Evolutionary conservation across 2,113 vertebrate species (phyloP).

Genomic region (Chrysochloris asiatica): DNA sequence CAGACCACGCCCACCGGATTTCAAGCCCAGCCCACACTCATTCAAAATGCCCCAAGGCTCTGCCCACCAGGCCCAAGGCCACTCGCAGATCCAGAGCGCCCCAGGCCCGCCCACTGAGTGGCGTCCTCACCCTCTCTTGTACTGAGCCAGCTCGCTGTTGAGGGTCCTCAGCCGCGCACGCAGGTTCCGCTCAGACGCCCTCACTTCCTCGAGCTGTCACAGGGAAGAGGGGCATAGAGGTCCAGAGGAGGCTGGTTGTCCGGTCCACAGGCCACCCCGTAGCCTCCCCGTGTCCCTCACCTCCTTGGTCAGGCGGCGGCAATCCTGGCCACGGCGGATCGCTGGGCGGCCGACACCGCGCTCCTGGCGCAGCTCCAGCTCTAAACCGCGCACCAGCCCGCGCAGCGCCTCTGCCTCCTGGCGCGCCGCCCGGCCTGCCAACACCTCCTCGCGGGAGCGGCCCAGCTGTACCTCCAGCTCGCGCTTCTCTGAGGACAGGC

Average conservation of each 20-base stretch:
- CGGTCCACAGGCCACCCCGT: background rate
- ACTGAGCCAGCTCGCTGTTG: conserved; percentile 87
- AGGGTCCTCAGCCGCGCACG: conserved; percentile 89
- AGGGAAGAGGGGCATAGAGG: fast-evolving
- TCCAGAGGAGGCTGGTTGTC: background rate
- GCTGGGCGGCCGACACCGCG: conserved; percentile 84
- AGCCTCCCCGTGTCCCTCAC: conserved; percentile 69
- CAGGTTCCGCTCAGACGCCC: conserved; percentile 88
- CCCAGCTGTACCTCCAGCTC: conserved; percentile 83
- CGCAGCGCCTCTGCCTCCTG: conserved; percentile 84
- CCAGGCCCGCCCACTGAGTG: background rate
- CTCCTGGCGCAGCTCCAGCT: conserved; percentile 91
- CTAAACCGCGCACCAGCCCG: conserved; percentile 85
- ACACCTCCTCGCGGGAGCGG: conserved; percentile 74
- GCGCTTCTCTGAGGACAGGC: conserved; percentile 87
- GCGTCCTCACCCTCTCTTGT: conserved; percentile 88
- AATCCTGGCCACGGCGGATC: conserved; percentile 87
- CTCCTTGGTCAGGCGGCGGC: conserved; percentile 88
- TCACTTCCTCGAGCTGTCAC: conserved; percentile 89
- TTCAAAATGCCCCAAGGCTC: no score
- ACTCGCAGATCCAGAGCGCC: background rate
- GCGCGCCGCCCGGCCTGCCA: conserved; percentile 69
- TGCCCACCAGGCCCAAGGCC: background rate
- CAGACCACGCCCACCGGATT: background rate
- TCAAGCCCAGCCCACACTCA: no score